phyloP scores from a whole-genome alignment of 2,888 invertebrate genomes.

The Pasiphila rectangulata region DNA sequence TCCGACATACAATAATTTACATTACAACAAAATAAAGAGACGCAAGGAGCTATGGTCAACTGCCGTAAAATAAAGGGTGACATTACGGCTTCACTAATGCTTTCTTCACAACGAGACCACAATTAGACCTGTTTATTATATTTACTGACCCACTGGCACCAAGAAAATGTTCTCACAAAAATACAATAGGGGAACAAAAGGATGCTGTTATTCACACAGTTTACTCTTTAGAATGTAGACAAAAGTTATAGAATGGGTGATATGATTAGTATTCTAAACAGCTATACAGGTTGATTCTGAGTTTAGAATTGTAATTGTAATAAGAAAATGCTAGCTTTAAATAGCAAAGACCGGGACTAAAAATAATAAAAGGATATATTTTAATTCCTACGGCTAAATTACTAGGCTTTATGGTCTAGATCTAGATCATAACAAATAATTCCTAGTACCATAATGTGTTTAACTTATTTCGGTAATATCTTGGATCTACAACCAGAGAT shows the following conservation, averaged over 20 bases:
- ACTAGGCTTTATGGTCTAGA: too few species aligned
- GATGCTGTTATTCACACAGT: slow-evolving; percentile 81
- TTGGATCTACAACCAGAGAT: too few species aligned
- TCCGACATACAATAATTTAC: too few species aligned
- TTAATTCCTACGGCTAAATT: too few species aligned
- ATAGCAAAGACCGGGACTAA: too few species aligned
- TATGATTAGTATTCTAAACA: slow-evolving; percentile 13
- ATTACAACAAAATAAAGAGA: not conserved
- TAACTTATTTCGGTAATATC: too few species aligned
- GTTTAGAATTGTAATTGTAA: not conserved
- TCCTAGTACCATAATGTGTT: too few species aligned
- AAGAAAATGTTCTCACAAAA: slow-evolving; percentile 74
- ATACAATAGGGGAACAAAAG: slow-evolving; percentile 70
- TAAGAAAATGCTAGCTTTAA: too few species aligned
- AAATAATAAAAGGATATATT: too few species aligned
- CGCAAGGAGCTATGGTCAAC: slow-evolving; percentile 10
- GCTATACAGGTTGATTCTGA: slow-evolving; percentile 9
- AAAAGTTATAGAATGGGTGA: slow-evolving; percentile 23
- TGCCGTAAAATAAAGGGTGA: slow-evolving; percentile 35
- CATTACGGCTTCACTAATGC: slow-evolving; percentile 44
- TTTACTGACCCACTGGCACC: slow-evolving; percentile 48
- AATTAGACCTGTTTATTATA: slow-evolving; percentile 41
- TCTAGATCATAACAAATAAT: too few species aligned
- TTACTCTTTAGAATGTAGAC: slow-evolving; percentile 66
- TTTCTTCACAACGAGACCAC: slow-evolving; percentile 48